These are phyloP conservation scores for Ophion slaviceki DNA, from an alignment of 2,888 invertebrate species.

Conservation along the genomic window DNA sequence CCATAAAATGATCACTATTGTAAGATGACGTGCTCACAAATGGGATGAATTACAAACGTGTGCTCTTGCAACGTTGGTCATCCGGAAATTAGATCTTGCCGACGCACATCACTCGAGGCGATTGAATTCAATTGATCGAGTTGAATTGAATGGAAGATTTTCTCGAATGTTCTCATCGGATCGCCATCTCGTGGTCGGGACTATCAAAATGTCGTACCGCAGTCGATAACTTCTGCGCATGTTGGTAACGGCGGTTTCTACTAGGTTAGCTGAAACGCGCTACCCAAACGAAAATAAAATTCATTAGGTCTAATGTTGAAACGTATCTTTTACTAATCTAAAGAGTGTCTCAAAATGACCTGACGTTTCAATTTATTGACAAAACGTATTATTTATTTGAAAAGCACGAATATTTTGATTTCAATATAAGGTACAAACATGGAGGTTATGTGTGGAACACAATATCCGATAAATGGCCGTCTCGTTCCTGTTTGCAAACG, in stretches of 20 bases:
- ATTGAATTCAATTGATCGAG: conserved; percentile 52
- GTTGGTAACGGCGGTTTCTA: conserved; percentile 21
- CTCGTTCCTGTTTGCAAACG: no score
- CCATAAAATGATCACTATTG: neutral
- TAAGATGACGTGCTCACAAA: neutral
- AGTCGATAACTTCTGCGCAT: neutral
- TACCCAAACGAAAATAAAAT: conserved; percentile 22
- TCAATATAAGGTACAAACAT: no score
- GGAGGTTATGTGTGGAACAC: no score
- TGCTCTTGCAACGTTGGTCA: conserved; percentile 16
- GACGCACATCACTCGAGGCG: conserved; percentile 30
- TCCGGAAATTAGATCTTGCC: conserved; percentile 31
- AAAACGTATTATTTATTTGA: no score
- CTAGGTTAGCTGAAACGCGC: neutral
- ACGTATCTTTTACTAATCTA: no score
- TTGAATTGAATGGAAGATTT: conserved; percentile 25
- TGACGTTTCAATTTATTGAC: no score
- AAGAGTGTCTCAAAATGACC: no score
- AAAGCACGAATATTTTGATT: no score
- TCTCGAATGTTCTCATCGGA: conserved; percentile 1
- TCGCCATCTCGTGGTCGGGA: conserved; percentile 3
- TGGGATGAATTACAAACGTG: conserved; percentile 9
- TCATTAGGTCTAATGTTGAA: no score
- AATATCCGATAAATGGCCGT: no score
- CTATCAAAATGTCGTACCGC: neutral